Base-by-base conservation (phyloP, 2,888 invertebrate genomes). In the Agapetus fuscipes region DNA sequence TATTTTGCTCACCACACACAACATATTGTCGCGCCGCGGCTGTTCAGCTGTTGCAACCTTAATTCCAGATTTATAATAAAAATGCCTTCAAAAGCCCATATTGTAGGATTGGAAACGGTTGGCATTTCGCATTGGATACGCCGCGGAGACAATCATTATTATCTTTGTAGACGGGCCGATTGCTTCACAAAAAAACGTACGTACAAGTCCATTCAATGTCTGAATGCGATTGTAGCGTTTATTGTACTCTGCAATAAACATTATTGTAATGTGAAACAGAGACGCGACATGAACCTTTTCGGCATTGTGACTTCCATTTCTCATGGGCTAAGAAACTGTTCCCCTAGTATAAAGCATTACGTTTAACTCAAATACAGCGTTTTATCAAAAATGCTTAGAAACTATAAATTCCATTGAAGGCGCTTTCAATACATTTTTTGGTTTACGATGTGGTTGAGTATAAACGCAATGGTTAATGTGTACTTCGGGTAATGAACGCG, bases 71-170 rank as follows among this genome's bases (percentile, higher is more conserved):
- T 33, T 25, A 33, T 33, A 33, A 25, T 25, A 33, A 33, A 33
- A 33, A 11, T 14, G 4, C 9, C 12, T 33, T 33, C 33, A 25
- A 33, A 31, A 14, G 12, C 16, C 24, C 25, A 17, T 26, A 38
- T 42, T 42, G 42, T 34, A 16, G 14, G 13, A 42, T 42, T 42
- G 9, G 42, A 25, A 29, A 30, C 38, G 42, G 42, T 42, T 34
- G 42, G 37, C 38, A 37, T 38, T 10, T 37, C 30, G 29, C 12
- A 42, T 42, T 42, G 15, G 42, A 30, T 17, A 34, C 37, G 25
- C 34, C 13, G 33, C 33, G 34, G 34, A 30, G 37, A 37, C 41
- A 41, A 41, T 37, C 15, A 33, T 17, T 25, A 32, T 28, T 39
- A 35, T 39, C 35, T 34, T 30, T 9, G 17, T 15, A 27, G 16